These are phyloP conservation scores for Drosophila azteca DNA, from an alignment of 1,140 invertebrate species.

Conservation along the genomic window DNA sequence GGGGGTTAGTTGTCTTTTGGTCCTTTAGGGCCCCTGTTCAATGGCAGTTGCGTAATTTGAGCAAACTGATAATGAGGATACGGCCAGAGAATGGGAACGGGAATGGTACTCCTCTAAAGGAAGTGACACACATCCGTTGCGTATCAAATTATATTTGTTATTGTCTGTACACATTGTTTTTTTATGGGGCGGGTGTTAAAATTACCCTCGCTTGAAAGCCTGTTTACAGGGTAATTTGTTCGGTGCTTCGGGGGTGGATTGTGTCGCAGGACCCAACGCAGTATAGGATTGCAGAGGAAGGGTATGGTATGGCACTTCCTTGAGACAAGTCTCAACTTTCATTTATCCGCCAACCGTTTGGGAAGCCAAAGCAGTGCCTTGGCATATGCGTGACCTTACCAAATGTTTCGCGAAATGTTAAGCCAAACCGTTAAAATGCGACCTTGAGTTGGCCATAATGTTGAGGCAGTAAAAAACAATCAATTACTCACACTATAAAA, in stretches of 20 bases:
- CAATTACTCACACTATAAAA: conserved; percentile 59
- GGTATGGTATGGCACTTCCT: conserved; percentile 26
- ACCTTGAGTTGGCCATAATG: conserved; percentile 45
- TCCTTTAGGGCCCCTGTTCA: conserved; percentile 15
- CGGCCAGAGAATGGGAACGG: neutral
- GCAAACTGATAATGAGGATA: conserved; percentile 63
- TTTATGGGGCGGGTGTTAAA: conserved; percentile 3
- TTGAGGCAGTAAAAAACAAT: conserved; percentile 32
- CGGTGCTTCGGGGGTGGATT: conserved; percentile 18
- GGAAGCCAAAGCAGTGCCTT: conserved; percentile 22
- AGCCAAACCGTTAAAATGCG: conserved; percentile 31
- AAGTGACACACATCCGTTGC: conserved; percentile 70
- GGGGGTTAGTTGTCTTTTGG: conserved; percentile 22
- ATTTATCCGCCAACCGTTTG: conserved; percentile 15
- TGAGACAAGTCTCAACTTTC: conserved; percentile 39
- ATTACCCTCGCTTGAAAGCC: conserved; percentile 14
- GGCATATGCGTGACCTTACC: conserved; percentile 52
- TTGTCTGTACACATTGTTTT: conserved; percentile 3
- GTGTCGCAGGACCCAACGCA: neutral
- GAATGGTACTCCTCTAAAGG: conserved; percentile 42
- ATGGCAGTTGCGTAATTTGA: conserved; percentile 69
- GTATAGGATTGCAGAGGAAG: conserved; percentile 7
- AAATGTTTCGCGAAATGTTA: conserved; percentile 28
- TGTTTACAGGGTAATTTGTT: neutral
- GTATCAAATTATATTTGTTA: conserved; percentile 64